phyloP scores from a whole-genome alignment of 2,888 invertebrate species.

The Dicroscelio sp. region DNA sequence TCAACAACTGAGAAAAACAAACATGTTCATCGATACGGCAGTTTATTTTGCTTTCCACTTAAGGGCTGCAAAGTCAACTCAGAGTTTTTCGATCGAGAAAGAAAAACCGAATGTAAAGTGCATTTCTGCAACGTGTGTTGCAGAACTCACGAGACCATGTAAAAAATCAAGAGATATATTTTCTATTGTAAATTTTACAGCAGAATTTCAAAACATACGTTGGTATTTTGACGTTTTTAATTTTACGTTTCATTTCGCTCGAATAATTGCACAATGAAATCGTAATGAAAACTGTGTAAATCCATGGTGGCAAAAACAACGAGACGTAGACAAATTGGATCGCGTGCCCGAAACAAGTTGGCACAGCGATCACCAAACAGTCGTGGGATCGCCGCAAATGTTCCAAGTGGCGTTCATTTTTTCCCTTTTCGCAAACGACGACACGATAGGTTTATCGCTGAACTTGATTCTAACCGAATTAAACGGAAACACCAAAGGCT shows the following conservation, averaged over 20 bases:
- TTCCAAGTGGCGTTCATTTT: conserved; percentile 82
- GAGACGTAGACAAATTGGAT: conserved; percentile 91
- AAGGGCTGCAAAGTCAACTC: too few relatives aligned
- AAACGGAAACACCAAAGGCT: conserved; percentile 84
- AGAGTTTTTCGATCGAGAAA: too few relatives aligned
- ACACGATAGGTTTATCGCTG: conserved; percentile 84
- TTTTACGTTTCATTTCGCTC: too few relatives aligned
- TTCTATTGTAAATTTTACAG: too few relatives aligned
- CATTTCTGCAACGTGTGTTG: too few relatives aligned
- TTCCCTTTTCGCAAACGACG: conserved; percentile 66
- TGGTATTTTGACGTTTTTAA: not conserved
- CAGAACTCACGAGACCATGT: too few relatives aligned
- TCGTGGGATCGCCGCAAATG: conserved; percentile 91
- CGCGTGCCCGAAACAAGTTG: conserved; percentile 91
- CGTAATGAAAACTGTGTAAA: conserved; percentile 52
- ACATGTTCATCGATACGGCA: conserved; percentile 40
- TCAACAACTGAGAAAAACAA: conserved; percentile 30
- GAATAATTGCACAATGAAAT: not conserved
- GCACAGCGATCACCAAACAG: conserved; percentile 91
- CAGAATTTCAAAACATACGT: too few relatives aligned
- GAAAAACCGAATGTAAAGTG: too few relatives aligned
- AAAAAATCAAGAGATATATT: too few relatives aligned
- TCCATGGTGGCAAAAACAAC: conserved; percentile 88
- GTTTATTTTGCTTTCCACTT: conserved; percentile 8
- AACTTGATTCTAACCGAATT: conserved; percentile 91